Base-by-base conservation (phyloP, 1,140 invertebrate genomes). In the Drosophila melanica region DNA sequence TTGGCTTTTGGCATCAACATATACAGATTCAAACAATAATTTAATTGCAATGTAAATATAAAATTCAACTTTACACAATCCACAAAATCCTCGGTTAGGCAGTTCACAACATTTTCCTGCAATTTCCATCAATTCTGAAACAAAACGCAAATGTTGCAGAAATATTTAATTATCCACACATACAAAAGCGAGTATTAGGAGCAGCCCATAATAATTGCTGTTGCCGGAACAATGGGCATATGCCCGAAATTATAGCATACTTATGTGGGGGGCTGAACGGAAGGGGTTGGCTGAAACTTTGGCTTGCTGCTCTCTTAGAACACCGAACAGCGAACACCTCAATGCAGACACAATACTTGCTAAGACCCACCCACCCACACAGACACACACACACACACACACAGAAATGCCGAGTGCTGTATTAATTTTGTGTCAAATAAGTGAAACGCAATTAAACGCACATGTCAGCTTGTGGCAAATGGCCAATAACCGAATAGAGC, bases 351-450 rank as follows among this genome's bases (percentile, higher is more conserved):
- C 33, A 27, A 48, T 2, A 14, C 10, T 45, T 57, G 27, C 18
- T 41, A 58, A 57, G 14, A 14, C 6, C 48, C n/a, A 1, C 20
- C 20, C 20, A 10, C 7, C 18, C 18, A 60, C 8, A 44, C 37
- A 42, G 18, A 45, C 16, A 44, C 35, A 35, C 9, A 70, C 42
- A 48, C 11, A 14, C 23, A 9, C 37, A 7, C 37, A 20, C n/a
- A 58, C 23, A 45, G 39, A 42, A 59, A 57, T 51, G 67, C 37
- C 60, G 48, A 67, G 54, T 72, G 70, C 64, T 76, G 79, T 84
- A 87, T 89, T 84, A 87, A 87, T 87, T 87, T 75, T 87, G 84
- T 87, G 84, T 87, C 84, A 87, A 87, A 84, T 87, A 89, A 84
- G 84, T 89, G 68, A 87, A 87, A 89, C 76, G 79, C 79, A 87